Conservation (phyloP, 2,888 invertebrate genomes). For the Orchesella flavescens region DNA sequence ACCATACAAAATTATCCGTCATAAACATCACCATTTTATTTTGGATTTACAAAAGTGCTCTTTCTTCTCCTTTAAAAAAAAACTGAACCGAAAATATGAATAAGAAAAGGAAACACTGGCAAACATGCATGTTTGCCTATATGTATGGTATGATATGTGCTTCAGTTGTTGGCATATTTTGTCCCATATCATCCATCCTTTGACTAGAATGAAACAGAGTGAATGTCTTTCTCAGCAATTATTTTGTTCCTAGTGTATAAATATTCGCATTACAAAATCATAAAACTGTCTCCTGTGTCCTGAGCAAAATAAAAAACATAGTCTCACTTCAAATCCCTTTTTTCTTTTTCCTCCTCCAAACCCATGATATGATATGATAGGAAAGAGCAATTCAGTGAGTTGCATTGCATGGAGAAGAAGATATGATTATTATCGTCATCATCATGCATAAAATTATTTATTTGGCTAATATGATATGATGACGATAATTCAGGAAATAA, state of each 20-base stretch:
- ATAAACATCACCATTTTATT: neutral
- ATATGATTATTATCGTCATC: slow-evolving; percentile 17
- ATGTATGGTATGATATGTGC: neutral
- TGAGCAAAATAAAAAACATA: neutral
- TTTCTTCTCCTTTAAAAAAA: slow-evolving; percentile 31
- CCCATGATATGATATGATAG: neutral
- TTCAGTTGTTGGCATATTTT: neutral
- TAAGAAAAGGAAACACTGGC: neutral
- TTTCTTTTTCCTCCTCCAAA: too few species aligned
- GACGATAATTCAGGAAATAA: slow-evolving; percentile 59
- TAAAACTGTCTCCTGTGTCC: slow-evolving; percentile 50
- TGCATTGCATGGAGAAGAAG: neutral
- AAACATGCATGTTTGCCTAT: neutral
- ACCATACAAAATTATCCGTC: neutral
- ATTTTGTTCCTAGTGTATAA: slow-evolving; percentile 29
- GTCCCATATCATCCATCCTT: neutral
- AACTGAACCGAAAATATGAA: neutral
- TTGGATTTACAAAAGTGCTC: slow-evolving; percentile 32
- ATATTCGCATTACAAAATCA: slow-evolving; percentile 54
- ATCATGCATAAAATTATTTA: slow-evolving; percentile 63
- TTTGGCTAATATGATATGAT: slow-evolving; percentile 50
- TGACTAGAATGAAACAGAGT: neutral
- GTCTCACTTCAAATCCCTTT: neutral
- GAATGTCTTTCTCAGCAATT: slow-evolving; percentile 7
- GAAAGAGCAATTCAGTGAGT: neutral